These are phyloP conservation scores for Melikaiella ostensackeni DNA, from an alignment of 2,888 invertebrate genomes.

Conservation along the genomic window DNA sequence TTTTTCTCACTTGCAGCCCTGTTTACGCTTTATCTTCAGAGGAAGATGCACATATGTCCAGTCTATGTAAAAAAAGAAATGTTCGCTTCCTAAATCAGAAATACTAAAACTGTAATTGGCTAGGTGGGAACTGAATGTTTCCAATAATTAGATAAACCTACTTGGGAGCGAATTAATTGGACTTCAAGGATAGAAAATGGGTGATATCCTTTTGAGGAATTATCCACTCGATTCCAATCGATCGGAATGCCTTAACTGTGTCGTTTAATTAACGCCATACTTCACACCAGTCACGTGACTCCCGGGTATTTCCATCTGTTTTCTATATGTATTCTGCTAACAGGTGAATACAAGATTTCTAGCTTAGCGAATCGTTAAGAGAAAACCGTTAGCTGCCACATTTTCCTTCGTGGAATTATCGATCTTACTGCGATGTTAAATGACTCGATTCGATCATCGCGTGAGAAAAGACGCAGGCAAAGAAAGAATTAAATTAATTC, in stretches of 20 bases:
- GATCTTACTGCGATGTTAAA: slow-evolving; percentile 18
- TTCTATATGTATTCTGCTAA: slow-evolving; percentile 4
- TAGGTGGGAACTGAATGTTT: not conserved
- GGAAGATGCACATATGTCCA: too few relatives aligned
- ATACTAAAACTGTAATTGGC: too few relatives aligned
- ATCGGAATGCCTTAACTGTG: slow-evolving; percentile 36
- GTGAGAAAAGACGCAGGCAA: not conserved
- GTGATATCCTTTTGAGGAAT: not conserved
- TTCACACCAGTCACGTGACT: slow-evolving; percentile 16
- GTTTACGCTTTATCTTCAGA: too few relatives aligned
- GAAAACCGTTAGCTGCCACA: slow-evolving; percentile 25
- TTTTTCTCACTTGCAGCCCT: too few relatives aligned
- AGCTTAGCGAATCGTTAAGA: slow-evolving; percentile 24
- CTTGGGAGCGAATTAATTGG: not conserved
- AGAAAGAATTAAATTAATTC: not conserved
- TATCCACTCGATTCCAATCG: slow-evolving; percentile 11
- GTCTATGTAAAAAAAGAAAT: too few relatives aligned
- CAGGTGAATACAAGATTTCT: slow-evolving; percentile 34
- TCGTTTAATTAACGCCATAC: slow-evolving; percentile 33
- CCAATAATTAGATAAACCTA: not conserved
- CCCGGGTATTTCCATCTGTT: slow-evolving; percentile 9
- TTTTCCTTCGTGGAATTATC: slow-evolving; percentile 30
- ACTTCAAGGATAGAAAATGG: not conserved
- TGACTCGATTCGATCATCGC: slow-evolving; percentile 10
- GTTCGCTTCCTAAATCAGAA: too few relatives aligned